Evolutionary conservation across 2,113 vertebrate species (phyloP).

Genomic region (Anolis sagrei): DNA sequence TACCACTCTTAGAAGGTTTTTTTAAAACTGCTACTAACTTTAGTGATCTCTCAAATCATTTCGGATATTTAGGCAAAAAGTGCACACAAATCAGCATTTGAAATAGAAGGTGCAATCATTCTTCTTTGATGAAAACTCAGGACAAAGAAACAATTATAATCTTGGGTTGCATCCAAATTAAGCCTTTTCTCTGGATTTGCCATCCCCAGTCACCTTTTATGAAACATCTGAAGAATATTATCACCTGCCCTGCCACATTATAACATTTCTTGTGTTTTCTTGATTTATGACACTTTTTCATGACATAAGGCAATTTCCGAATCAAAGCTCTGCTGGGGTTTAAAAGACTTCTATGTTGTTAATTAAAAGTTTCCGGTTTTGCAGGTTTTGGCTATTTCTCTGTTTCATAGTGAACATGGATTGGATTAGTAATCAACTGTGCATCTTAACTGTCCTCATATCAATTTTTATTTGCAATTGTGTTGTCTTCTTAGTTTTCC

Average conservation of each 20-base stretch:
- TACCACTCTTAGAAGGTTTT: too few relatives aligned
- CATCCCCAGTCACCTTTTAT: not conserved
- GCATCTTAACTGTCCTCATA: not conserved
- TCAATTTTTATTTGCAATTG: not conserved
- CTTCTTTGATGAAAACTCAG: not conserved
- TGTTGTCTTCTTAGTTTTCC: not conserved
- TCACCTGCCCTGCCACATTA: not conserved
- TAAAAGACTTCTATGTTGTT: not conserved
- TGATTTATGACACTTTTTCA: not conserved
- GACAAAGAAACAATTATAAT: not conserved
- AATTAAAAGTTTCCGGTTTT: not conserved
- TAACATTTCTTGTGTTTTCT: not conserved
- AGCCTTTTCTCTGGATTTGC: not conserved
- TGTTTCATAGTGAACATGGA: not conserved
- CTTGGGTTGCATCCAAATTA: not conserved
- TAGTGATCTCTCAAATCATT: not conserved
- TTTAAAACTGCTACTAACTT: too few relatives aligned
- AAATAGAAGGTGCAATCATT: not conserved
- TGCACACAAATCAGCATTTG: not conserved
- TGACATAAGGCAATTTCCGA: too few relatives aligned
- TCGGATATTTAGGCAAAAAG: not conserved
- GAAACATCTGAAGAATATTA: not conserved
- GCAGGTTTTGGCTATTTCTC: not conserved
- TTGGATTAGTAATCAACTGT: not conserved
- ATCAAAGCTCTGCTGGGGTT: not conserved